A percentile compares a stretch with the other conserved stretches of the same genome.
phyloP scores from a whole-genome alignment of 30 jellyfish, hydroid and myxozoan species.

The Aurelia aurita region DNA sequence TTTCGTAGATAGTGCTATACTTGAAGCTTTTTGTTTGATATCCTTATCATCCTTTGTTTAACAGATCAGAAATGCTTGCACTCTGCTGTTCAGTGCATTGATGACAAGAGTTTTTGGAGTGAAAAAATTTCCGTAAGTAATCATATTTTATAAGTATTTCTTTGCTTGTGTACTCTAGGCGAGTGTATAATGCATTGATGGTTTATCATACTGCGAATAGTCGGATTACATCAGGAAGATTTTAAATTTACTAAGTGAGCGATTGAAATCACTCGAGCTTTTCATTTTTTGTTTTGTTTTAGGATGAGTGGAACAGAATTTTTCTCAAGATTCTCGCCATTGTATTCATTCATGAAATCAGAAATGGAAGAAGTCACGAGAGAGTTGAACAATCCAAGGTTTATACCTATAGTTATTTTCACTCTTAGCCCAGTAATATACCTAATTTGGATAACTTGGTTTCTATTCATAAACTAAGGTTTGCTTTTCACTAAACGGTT shows the following conservation, averaged over 20 bases:
- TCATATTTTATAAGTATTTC: neutral
- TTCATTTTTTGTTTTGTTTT: neutral
- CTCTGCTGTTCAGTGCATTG: constrained; percentile 90
- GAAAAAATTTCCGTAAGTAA: constrained; percentile 70
- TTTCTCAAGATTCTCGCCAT: constrained; percentile 84
- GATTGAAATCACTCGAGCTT: too few relatives aligned
- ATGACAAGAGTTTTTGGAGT: constrained; percentile 89
- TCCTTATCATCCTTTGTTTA: too few relatives aligned
- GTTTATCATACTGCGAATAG: too few relatives aligned
- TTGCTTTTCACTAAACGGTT: too few relatives aligned
- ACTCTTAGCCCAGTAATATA: neutral
- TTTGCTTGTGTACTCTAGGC: too few relatives aligned
- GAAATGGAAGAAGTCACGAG: constrained; percentile 62
- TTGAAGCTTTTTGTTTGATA: neutral
- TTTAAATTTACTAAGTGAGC: too few relatives aligned
- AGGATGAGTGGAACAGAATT: constrained; percentile 97
- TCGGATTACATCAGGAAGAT: too few relatives aligned
- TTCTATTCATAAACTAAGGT: too few relatives aligned
- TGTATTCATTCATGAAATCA: constrained; percentile 65
- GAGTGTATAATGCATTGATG: too few relatives aligned
- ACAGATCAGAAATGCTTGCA: constrained; percentile 87
- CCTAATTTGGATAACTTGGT: too few relatives aligned
- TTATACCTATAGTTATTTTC: neutral
- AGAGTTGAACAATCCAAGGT: constrained; percentile 10
- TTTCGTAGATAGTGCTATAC: too few relatives aligned